Conservation (phyloP, 2,113 vertebrate species). For the Mola mola region DNA sequence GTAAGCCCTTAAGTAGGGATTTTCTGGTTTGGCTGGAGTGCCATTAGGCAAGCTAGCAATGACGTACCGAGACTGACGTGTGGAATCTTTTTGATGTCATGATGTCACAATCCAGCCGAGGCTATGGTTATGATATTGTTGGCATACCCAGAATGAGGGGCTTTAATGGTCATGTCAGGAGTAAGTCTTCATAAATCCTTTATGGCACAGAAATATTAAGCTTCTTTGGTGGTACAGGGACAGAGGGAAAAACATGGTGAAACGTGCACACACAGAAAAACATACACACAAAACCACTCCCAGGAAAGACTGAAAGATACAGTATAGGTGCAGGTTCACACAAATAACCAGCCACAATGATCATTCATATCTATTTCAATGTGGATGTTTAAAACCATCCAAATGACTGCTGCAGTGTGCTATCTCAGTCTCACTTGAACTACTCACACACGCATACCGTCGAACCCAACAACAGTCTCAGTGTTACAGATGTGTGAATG, state of each 20-base stretch:
- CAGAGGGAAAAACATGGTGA: constrained; percentile 52
- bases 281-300: constrained; percentile 29
- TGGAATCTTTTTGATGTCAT: constrained; percentile 78
- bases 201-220: constrained; percentile 80
- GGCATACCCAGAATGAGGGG: constrained; percentile 68
- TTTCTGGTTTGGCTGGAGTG: constrained; percentile 81
- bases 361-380: too few relatives aligned
- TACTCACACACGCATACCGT: too few relatives aligned
- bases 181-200: constrained; percentile 82
- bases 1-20: constrained; percentile 83
- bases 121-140: constrained; percentile 78
- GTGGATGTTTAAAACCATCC: too few relatives aligned
- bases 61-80: constrained; percentile 78
- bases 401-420: too few relatives aligned
- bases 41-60: constrained; percentile 77
- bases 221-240: constrained; percentile 73
- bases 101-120: constrained; percentile 77
- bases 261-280: constrained; percentile 27
- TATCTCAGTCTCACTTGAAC: too few relatives aligned
- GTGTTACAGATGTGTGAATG: constrained; percentile 26
- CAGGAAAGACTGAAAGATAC: constrained; percentile 9
- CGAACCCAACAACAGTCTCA: not conserved
- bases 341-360: not conserved
- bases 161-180: constrained; percentile 80
- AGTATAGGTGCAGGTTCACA: constrained; percentile 1